phyloP scores from a whole-genome alignment of 2,888 invertebrate species.

The Hydrotaea diabolus region DNA sequence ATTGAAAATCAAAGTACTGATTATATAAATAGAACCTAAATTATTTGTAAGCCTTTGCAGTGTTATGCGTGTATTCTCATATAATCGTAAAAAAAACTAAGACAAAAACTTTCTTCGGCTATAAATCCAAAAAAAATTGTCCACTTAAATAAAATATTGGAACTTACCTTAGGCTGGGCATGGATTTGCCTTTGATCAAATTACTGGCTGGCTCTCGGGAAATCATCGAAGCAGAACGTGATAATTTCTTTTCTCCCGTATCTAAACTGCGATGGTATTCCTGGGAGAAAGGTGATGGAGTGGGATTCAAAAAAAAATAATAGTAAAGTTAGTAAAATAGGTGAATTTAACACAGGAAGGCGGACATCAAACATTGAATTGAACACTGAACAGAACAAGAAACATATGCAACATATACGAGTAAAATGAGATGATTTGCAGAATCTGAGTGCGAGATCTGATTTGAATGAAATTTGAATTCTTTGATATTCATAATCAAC shows the following conservation, averaged over 20 bases:
- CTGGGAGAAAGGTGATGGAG: constrained; percentile 81
- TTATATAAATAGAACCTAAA: no score
- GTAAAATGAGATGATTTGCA: constrained; percentile 48
- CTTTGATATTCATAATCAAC: no score
- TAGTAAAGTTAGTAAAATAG: neutral
- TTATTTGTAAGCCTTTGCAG: constrained; percentile 19
- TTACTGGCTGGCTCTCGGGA: constrained; percentile 86
- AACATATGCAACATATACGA: constrained; percentile 63
- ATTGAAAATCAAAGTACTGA: no score
- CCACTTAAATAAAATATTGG: no score
- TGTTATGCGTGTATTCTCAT: constrained; percentile 26
- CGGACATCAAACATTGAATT: constrained; percentile 39
- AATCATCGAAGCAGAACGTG: constrained; percentile 86
- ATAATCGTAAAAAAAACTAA: neutral
- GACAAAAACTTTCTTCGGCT: no score
- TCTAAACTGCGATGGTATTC: constrained; percentile 92
- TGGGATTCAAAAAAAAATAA: no score
- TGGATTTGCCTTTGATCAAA: constrained; percentile 96
- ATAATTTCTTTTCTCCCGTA: constrained; percentile 88
- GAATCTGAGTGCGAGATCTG: neutral
- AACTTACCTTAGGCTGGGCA: constrained; percentile 96
- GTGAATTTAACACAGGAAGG: neutral
- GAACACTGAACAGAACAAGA: constrained; percentile 60
- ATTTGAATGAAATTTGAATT: no score
- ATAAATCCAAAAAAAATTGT: no score